A percentile compares a stretch with the other conserved stretches of the same genome.
Evolutionary conservation across 2,113 vertebrate species (phyloP).

Genomic region (Festucalex cinctus): DNA sequence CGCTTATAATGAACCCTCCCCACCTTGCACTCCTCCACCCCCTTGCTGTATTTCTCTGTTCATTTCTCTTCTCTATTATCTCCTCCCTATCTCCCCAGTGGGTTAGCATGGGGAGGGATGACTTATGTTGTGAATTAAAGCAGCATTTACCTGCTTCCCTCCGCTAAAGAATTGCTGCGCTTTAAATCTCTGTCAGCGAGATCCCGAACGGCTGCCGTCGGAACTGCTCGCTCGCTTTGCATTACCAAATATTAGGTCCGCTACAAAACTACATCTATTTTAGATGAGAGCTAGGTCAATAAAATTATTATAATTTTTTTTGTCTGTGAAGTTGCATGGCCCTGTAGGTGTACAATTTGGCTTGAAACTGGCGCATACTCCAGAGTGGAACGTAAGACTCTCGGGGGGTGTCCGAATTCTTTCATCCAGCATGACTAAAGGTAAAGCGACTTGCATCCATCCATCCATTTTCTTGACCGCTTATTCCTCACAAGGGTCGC

Average conservation of each 20-base stretch:
- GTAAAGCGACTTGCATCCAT: too few relatives aligned
- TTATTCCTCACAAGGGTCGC: too few relatives aligned
- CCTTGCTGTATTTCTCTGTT: constrained; percentile 20
- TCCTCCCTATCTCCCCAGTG: constrained; percentile 42
- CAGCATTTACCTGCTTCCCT: constrained; percentile 57
- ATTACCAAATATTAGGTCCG: constrained; percentile 13
- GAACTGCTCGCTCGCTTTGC: constrained; percentile 22
- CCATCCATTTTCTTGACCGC: too few relatives aligned
- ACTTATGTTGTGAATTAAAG: constrained; percentile 62
- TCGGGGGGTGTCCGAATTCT: too few relatives aligned
- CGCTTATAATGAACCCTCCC: not conserved
- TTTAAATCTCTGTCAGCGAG: constrained; percentile 50
- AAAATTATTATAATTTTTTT: not conserved
- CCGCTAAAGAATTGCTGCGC: constrained; percentile 37
- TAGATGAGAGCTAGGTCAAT: not conserved
- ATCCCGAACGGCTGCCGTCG: constrained; percentile 32
- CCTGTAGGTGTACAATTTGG: not conserved
- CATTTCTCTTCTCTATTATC: constrained; percentile 53
- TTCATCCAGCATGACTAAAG: too few relatives aligned
- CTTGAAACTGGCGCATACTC: too few relatives aligned
- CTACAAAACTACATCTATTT: not conserved
- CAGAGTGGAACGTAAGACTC: too few relatives aligned
- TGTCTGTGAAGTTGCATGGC: not conserved
- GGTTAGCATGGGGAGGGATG: constrained; percentile 36
- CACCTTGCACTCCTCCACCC: not conserved